Conservation (phyloP, 2,888 invertebrate genomes). For the Brachypterus glaber region DNA sequence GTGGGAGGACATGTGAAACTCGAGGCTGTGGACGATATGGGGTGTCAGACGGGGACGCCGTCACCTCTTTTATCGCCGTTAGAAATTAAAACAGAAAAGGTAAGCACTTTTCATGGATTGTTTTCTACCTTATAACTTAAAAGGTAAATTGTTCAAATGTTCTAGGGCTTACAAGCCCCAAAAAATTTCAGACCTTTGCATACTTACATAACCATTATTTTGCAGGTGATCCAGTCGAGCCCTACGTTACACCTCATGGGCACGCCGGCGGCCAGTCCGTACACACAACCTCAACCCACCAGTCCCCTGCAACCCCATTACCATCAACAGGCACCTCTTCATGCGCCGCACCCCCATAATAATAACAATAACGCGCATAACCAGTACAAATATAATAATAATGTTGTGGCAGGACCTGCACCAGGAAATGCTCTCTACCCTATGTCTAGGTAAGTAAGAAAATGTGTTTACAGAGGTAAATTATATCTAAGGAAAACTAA, state of each 20-base stretch:
- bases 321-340: constrained; percentile 29
- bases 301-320: constrained; percentile 32
- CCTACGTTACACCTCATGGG: constrained; percentile 48
- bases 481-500: too few relatives aligned
- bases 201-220: too few relatives aligned
- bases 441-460: constrained; percentile 29
- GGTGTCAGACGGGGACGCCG: constrained; percentile 55
- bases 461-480: too few relatives aligned
- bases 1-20: constrained; percentile 71
- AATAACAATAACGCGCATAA: constrained; percentile 30
- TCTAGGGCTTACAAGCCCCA: too few relatives aligned
- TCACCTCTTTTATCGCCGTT: constrained; percentile 69
- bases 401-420: constrained; percentile 33
- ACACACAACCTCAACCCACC: constrained; percentile 33
- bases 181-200: too few relatives aligned
- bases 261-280: constrained; percentile 36
- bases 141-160: not conserved
- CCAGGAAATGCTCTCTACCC: constrained; percentile 44
- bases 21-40: constrained; percentile 59
- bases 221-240: constrained; percentile 37
- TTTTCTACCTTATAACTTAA: not conserved
- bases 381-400: constrained; percentile 34
- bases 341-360: constrained; percentile 44
- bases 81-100: constrained; percentile 72
- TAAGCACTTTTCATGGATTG: constrained; percentile 14